Percentiles rank a stretch among this genome's conserved stretches.
Evolutionary conservation across 2,888 invertebrate genomes (phyloP).

Genomic region (Clanis bilineata): DNA sequence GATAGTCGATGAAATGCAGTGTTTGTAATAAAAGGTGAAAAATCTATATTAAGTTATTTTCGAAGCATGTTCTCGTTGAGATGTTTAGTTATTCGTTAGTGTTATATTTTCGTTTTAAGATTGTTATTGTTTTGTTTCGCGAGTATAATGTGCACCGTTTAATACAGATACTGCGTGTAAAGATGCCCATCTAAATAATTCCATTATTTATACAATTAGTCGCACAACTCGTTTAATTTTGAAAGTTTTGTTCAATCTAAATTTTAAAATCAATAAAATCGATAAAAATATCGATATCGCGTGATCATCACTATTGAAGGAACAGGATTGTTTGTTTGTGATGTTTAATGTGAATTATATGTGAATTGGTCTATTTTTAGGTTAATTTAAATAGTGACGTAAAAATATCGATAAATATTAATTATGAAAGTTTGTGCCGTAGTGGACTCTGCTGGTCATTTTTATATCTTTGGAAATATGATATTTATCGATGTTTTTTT

Average conservation of each 20-base stretch:
- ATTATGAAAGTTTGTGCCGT: too few species aligned
- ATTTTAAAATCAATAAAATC: not conserved
- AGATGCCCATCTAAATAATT: not conserved
- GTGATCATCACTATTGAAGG: not conserved
- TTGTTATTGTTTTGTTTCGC: constrained; percentile 5
- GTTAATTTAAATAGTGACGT: constrained; percentile 1
- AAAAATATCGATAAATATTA: constrained; percentile 1
- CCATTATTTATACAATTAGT: not conserved
- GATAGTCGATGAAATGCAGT: not conserved
- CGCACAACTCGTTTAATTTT: not conserved
- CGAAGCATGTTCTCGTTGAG: not conserved
- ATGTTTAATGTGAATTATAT: not conserved
- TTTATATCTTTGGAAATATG: not conserved
- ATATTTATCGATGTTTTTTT: constrained; percentile 5
- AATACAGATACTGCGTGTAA: not conserved
- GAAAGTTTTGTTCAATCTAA: not conserved
- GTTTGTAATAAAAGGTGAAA: not conserved
- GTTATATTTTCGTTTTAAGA: not conserved
- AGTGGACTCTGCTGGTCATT: too few species aligned
- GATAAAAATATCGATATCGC: not conserved
- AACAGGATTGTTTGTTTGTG: not conserved
- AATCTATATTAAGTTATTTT: constrained; percentile 2
- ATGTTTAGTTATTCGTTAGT: not conserved
- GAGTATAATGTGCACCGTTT: not conserved
- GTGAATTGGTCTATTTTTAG: not conserved